A percentile compares a stretch with the other conserved stretches of the same genome.
These are phyloP conservation scores for Catonia carolina DNA, from an alignment of 2,888 invertebrate genomes.

Conservation along the genomic window DNA sequence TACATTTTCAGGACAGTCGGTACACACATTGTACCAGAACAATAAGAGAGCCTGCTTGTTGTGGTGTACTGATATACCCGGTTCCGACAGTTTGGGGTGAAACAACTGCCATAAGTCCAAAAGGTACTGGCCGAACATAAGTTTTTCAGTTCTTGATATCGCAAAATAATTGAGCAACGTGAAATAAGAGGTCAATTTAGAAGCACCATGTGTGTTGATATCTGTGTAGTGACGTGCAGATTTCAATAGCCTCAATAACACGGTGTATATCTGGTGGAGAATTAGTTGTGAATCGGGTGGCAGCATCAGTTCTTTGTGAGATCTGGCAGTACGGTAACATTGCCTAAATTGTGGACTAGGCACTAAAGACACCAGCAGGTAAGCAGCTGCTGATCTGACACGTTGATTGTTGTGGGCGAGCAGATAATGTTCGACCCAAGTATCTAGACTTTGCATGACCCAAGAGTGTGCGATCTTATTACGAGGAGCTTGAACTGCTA, in stretches of 20 bases:
- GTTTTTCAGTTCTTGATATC: slow-evolving; percentile 81
- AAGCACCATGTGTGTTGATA: slow-evolving; percentile 78
- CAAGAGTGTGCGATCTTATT: slow-evolving; percentile 87
- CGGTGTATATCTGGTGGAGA: slow-evolving; percentile 62
- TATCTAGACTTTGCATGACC: slow-evolving; percentile 86
- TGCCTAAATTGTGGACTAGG: slow-evolving; percentile 87
- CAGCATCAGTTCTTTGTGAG: slow-evolving; percentile 43
- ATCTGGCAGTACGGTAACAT: slow-evolving; percentile 61
- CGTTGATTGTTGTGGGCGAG: slow-evolving; percentile 78
- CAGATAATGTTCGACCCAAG: slow-evolving; percentile 85
- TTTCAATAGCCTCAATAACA: slow-evolving; percentile 66
- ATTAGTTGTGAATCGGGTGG: slow-evolving; percentile 54
- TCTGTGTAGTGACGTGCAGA: slow-evolving; percentile 82
- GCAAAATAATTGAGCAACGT: slow-evolving; percentile 87
- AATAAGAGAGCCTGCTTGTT: slow-evolving; percentile 88
- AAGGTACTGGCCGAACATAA: slow-evolving; percentile 91
- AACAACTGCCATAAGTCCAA: slow-evolving; percentile 89
- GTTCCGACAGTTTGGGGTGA: slow-evolving; percentile 90
- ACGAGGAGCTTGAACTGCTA: slow-evolving; percentile 71
- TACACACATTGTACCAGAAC: slow-evolving; percentile 90
- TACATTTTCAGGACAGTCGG: slow-evolving; percentile 90
- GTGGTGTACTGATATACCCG: slow-evolving; percentile 89
- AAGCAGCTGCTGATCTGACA: slow-evolving; percentile 84
- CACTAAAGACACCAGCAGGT: slow-evolving; percentile 80
- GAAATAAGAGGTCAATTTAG: slow-evolving; percentile 88